Evolutionary conservation across 2,113 vertebrate genomes (phyloP), one percentile per base, ranked within the genome.

Genomic region (Astur gentilis): DNA sequence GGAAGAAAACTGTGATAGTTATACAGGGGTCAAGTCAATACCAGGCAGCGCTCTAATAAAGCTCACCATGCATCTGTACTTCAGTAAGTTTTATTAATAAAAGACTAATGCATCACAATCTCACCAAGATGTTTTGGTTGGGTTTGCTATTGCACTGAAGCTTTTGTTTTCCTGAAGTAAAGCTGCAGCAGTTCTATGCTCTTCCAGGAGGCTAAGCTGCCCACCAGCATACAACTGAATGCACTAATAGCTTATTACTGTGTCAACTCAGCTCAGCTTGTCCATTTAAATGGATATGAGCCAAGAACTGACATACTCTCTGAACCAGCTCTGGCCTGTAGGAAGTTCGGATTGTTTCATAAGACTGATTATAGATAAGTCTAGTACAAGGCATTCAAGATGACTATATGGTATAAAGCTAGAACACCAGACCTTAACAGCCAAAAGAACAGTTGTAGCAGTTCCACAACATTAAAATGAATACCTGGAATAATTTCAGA

Each of bases 1-100:
- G 25, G 42, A 47, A 70, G 47, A 49, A 55, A 40, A 21, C 1
- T 49, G 34, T 10, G 45, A 15, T 0, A 45, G 40, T 45, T 77
- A 38, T 29, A 17, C 25, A 73, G 40, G 20, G 38, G 18, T 62
- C 19, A 36, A 19, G 18, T 62, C 19, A 55, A 13, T 44, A 38
- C 1, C 1, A 42, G 47, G 13, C 7, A 65, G 61, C 15, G 26
- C 52, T 87, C 66, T 66, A 67, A 75, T 44, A 38, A 79, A 87
- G 72, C 67, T 94, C 85, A 34, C n/a, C 73, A 22, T 60, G 23
- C 77, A 38, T 8, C 61, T 42, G 34, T 49, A 32, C 65, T 93
- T 91, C 0, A 80, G 36, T 25, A 40, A 67, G 54, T 81, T 80
- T 95, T 91, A 89, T 91, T 87, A 90, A 82, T 72, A 87, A 92